Percentiles rank a stretch among this genome's conserved stretches.
These are phyloP conservation scores for Myiotriccus ornatus DNA, from an alignment of 2,797 vertebrate genomes.

Conservation along the genomic window DNA sequence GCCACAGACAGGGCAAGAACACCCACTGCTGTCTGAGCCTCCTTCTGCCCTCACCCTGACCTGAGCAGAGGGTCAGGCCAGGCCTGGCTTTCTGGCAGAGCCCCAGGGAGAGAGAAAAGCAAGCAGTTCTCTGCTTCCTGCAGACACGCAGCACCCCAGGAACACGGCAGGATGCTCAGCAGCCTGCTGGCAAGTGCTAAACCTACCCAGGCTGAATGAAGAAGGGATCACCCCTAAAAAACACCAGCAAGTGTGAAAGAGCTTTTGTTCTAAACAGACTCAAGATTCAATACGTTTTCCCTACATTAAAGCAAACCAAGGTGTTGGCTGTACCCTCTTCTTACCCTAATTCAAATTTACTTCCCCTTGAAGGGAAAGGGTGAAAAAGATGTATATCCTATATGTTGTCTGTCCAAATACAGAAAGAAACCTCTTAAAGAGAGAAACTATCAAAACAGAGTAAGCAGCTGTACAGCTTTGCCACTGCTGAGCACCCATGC, in stretches of 20 bases:
- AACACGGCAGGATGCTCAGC: constrained; percentile 35
- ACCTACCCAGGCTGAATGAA: constrained; percentile 15
- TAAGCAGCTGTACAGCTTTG: not conserved
- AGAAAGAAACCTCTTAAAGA: not conserved
- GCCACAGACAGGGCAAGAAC: not conserved
- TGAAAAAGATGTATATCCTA: not conserved
- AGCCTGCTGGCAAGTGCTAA: constrained; percentile 21
- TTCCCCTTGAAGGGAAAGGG: constrained; percentile 5
- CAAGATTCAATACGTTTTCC: not conserved
- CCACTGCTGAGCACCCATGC: not conserved
- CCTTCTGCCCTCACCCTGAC: not conserved
- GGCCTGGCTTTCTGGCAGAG: not conserved
- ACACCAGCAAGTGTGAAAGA: constrained; percentile 9
- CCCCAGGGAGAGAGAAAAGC: not conserved
- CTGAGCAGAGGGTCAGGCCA: not conserved
- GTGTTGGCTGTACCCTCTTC: not conserved
- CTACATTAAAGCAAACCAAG: not conserved
- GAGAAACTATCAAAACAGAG: not conserved
- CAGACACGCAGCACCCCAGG: not conserved
- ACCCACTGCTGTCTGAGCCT: not conserved
- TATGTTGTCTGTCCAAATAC: not conserved
- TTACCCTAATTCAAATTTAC: not conserved
- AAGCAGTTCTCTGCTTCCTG: not conserved
- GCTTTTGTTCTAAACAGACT: constrained; percentile 11
- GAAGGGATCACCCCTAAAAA: not conserved